phyloP scores from a whole-genome alignment of 2,113 vertebrate genomes.

The Acanthisitta chloris region DNA sequence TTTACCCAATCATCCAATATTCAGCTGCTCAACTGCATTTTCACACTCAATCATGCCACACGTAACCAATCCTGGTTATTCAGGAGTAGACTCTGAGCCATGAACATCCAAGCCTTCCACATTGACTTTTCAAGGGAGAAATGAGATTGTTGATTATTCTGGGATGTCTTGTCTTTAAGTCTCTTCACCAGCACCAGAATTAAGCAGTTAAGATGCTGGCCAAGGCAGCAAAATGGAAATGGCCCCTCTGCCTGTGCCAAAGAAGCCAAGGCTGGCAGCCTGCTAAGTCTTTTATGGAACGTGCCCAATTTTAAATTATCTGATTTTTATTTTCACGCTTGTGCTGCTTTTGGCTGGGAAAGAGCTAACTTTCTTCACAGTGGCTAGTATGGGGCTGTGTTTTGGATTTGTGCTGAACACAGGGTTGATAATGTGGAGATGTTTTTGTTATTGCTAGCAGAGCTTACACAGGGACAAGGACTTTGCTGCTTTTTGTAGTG shows the following conservation, averaged over 20 bases:
- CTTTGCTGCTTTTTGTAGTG: too few relatives aligned
- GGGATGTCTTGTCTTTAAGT: background rate
- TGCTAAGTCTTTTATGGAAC: background rate
- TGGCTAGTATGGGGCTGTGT: too few relatives aligned
- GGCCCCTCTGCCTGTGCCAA: background rate
- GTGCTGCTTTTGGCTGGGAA: too few relatives aligned
- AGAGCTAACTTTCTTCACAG: too few relatives aligned
- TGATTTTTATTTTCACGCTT: background rate
- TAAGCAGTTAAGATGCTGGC: background rate
- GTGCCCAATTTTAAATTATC: background rate
- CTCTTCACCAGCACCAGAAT: background rate
- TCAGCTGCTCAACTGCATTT: slow-evolving; percentile 14
- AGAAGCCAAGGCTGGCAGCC: background rate
- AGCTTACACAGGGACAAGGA: too few relatives aligned
- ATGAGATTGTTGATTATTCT: background rate
- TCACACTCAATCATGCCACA: background rate
- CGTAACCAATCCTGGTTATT: background rate
- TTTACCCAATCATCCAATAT: background rate
- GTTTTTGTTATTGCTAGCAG: too few relatives aligned
- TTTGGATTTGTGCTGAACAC: too few relatives aligned
- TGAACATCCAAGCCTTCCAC: background rate
- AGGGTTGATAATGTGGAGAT: too few relatives aligned
- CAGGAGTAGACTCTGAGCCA: background rate
- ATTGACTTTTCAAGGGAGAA: background rate
- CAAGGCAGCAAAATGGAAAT: background rate